Evolutionary conservation across 1,140 invertebrate species (phyloP), one percentile per base, ranked within the genome.

Genomic region (Cherax destructor): DNA sequence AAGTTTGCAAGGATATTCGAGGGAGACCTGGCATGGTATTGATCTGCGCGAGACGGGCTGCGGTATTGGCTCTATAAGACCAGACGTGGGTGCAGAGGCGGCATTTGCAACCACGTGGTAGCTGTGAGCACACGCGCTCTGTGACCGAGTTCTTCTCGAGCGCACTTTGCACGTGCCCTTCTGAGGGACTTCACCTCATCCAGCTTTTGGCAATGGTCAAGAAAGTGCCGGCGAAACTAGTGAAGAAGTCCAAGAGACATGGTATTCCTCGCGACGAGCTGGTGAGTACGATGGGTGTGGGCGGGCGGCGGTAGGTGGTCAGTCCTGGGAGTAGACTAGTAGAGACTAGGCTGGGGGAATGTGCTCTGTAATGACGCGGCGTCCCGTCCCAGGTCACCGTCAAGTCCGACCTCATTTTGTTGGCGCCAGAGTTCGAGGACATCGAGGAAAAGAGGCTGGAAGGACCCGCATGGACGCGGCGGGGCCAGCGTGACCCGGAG

Each of bases 321-420:
- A 21, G 24, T 74, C 69, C 69, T 21, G 69, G 69, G 30, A n/a
- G 69, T 74, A 74, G 69, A 74, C 9, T 74, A 74, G 69, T 5
- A n/a, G 69, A 74, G n/a, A 30, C 5, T 74, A n/a, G 18, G 69
- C 5, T 18, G 50, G 50, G 79, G 79, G 79, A 80, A 24, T 80
- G 79, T 80, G 79, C 79, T 50, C 79, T 80, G 79, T 80, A 80
- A 80, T 80, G 79, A 80, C 79, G 79, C 79, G 79, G 79, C 79
- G 79, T 80, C 79, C 79, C 79, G 79, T 80, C 79, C 79, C 56
- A 80, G 79, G 79, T 80, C 79, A 80, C 79, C 79, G 79, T 80
- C 79, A 80, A 80, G 79, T 80, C 79, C 49, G 79, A 80, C 79
- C 79, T 80, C 79, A 80, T 80, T 80, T 80, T 80, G 79, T 80